phyloP scores from a whole-genome alignment of 2,888 invertebrate genomes.

The Herminia tarsipennalis region DNA sequence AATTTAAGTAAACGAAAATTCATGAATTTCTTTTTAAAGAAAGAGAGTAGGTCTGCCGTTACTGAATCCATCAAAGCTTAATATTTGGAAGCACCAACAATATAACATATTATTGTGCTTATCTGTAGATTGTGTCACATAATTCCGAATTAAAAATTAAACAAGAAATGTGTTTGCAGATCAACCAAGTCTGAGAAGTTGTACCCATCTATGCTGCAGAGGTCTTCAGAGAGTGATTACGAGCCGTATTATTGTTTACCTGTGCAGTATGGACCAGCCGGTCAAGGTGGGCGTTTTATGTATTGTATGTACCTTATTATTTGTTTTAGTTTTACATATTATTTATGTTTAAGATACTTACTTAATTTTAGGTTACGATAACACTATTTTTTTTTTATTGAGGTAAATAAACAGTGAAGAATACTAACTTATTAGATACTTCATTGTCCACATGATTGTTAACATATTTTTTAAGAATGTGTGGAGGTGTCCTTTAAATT shows the following conservation, averaged over 20 bases:
- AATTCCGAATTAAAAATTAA: slow-evolving; percentile 3
- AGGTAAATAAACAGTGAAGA: too few relatives aligned
- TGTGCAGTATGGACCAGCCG: slow-evolving; percentile 84
- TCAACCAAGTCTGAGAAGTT: slow-evolving; percentile 98
- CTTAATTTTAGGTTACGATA: too few relatives aligned
- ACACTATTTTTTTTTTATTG: too few relatives aligned
- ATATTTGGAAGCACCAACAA: slow-evolving; percentile 8
- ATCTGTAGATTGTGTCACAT: slow-evolving; percentile 26
- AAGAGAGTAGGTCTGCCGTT: neutral
- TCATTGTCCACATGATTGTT: too few relatives aligned
- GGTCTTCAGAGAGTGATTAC: slow-evolving; percentile 92
- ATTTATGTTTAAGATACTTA: too few relatives aligned
- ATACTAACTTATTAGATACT: too few relatives aligned
- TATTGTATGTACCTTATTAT: neutral
- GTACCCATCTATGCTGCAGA: slow-evolving; percentile 95
- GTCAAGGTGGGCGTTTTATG: slow-evolving; percentile 86
- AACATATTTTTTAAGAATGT: too few relatives aligned
- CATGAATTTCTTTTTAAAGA: too few relatives aligned
- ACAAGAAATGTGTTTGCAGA: slow-evolving; percentile 77
- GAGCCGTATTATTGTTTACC: slow-evolving; percentile 95
- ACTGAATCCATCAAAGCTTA: slow-evolving; percentile 3
- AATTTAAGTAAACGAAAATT: too few relatives aligned
- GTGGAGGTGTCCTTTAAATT: too few relatives aligned
- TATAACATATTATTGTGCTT: slow-evolving; percentile 28
- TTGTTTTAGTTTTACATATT: too few relatives aligned